Evolutionary conservation across 2,113 vertebrate species (phyloP).

Genomic region (Platysteira castanea): DNA sequence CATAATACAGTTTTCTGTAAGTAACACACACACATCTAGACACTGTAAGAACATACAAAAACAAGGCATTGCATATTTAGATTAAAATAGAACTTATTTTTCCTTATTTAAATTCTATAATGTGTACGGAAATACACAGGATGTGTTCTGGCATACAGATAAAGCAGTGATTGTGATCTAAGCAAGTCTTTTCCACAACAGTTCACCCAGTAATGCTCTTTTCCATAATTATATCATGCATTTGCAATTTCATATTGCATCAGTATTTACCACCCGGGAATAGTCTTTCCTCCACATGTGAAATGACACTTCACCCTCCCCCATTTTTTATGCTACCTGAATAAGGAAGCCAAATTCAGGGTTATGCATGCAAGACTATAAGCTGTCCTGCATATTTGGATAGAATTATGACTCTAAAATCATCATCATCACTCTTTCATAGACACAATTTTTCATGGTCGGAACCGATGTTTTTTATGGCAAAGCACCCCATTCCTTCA

Average conservation of each 20-base stretch:
- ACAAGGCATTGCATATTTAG: background rate
- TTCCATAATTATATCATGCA: background rate
- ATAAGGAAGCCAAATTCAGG: background rate
- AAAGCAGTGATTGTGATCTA: background rate
- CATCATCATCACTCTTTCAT: background rate
- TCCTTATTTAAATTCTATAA: background rate
- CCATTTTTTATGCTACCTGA: background rate
- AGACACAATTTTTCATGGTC: background rate
- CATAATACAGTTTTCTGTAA: background rate
- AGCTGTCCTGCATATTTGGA: background rate
- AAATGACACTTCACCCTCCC: background rate
- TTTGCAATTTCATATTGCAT: background rate
- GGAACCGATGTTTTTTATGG: background rate
- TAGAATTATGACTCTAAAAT: background rate
- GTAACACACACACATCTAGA: background rate
- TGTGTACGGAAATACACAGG: background rate
- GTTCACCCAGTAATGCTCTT: background rate
- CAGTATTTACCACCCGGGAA: background rate
- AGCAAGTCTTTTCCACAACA: background rate
- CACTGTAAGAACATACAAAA: background rate
- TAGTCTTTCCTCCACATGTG: background rate
- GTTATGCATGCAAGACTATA: background rate
- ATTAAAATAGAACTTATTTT: background rate
- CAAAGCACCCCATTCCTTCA: background rate
- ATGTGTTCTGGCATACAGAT: background rate